Conservation (phyloP, 2,888 invertebrate genomes). For the Drosophila koepferae region DNA sequence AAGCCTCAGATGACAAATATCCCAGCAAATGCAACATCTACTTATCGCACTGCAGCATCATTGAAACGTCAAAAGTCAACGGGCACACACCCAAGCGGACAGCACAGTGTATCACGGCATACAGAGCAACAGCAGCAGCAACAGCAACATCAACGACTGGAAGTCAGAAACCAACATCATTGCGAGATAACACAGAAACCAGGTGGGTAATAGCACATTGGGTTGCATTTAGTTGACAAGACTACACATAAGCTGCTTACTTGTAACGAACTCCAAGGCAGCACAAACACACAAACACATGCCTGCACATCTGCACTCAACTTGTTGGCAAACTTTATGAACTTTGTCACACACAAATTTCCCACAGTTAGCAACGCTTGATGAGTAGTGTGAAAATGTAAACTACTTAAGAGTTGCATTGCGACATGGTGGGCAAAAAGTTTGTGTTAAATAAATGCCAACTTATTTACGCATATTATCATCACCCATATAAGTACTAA, state of each 20-base stretch:
- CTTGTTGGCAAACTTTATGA: constrained; percentile 30
- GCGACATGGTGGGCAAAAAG: not conserved
- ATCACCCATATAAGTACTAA: not conserved
- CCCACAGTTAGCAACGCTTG: constrained; percentile 47
- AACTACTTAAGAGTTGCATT: constrained; percentile 51
- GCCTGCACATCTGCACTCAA: not conserved
- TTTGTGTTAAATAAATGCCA: constrained; percentile 13
- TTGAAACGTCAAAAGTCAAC: constrained; percentile 79
- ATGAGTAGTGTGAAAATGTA: constrained; percentile 32
- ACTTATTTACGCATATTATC: constrained; percentile 3
- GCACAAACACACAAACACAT: not conserved
- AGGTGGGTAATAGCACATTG: constrained; percentile 65
- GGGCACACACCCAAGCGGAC: constrained; percentile 81
- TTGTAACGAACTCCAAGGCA: constrained; percentile 1
- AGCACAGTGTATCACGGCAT: constrained; percentile 56
- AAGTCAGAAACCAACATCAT: constrained; percentile 56
- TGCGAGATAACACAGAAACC: constrained; percentile 76
- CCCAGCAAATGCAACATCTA: constrained; percentile 36
- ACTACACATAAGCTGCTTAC: constrained; percentile 17
- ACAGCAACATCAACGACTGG: constrained; percentile 22
- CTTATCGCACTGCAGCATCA: constrained; percentile 75
- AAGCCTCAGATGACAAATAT: constrained; percentile 63
- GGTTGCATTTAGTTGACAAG: constrained; percentile 32
- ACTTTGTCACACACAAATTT: constrained; percentile 26
- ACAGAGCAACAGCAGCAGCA: constrained; percentile 35